A percentile compares a stretch with the other conserved stretches of the same genome.
Evolutionary conservation across 2,888 invertebrate genomes (phyloP).

Genomic region (Agelastica alni): DNA sequence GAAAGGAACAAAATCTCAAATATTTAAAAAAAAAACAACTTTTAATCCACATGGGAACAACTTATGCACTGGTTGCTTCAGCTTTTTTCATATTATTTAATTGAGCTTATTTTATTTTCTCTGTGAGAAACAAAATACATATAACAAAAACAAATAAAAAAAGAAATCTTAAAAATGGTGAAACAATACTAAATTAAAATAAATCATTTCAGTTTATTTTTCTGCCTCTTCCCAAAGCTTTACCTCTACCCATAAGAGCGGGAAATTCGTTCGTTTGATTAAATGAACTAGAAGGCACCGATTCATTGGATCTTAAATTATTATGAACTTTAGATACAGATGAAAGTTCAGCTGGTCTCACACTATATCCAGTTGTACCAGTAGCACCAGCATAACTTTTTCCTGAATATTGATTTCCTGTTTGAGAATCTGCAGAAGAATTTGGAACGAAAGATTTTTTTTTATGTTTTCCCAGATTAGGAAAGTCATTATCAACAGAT

Average conservation of each 20-base stretch:
- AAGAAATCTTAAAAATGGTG: no score
- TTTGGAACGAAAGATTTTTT: neutral
- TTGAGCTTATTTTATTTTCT: no score
- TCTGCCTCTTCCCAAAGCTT: slow-evolving; percentile 1
- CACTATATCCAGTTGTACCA: slow-evolving; percentile 24
- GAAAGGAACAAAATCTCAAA: no score
- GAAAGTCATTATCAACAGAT: slow-evolving; percentile 12
- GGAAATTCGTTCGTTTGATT: slow-evolving; percentile 22
- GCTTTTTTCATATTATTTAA: no score
- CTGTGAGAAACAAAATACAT: no score
- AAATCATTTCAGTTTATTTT: slow-evolving; percentile 3
- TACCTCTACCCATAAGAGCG: slow-evolving; percentile 22
- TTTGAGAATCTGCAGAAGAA: slow-evolving; percentile 15
- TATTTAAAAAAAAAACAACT: no score
- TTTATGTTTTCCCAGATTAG: slow-evolving; percentile 8
- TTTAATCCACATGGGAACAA: no score
- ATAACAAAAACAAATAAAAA: no score
- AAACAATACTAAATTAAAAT: no score
- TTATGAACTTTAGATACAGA: neutral
- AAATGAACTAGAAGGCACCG: neutral
- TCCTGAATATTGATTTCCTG: slow-evolving; percentile 7
- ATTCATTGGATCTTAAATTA: neutral
- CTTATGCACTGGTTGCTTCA: no score
- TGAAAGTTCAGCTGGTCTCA: slow-evolving; percentile 23
- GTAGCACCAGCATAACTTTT: slow-evolving; percentile 30